These are phyloP conservation scores for Phortica okadai DNA, from an alignment of 2,888 invertebrate species.

Conservation along the genomic window DNA sequence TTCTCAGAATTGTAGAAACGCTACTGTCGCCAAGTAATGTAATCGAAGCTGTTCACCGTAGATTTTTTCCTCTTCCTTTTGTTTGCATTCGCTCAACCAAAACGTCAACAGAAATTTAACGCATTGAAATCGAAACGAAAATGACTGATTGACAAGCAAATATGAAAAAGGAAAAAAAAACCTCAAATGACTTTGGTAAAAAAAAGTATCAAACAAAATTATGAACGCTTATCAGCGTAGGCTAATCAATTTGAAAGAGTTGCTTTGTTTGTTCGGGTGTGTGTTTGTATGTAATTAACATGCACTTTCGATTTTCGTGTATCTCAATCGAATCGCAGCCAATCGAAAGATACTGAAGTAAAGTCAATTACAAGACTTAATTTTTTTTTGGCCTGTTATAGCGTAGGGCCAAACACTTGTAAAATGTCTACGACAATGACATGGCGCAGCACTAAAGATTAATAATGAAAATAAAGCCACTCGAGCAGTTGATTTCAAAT, in stretches of 20 bases:
- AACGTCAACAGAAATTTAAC: constrained; percentile 36
- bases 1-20: constrained; percentile 21
- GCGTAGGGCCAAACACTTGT: neutral
- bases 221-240: constrained; percentile 15
- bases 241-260: neutral
- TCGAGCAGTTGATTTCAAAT: neutral
- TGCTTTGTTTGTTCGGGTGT: neutral
- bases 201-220: constrained; percentile 14
- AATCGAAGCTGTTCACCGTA: constrained; percentile 18
- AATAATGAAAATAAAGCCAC: neutral
- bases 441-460: neutral
- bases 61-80: neutral
- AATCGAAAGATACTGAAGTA: neutral
- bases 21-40: constrained; percentile 28
- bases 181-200: neutral
- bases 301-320: constrained; percentile 69
- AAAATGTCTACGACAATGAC: neutral
- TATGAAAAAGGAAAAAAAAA: constrained; percentile 5
- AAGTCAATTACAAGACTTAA: constrained; percentile 1
- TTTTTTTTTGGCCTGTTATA: neutral
- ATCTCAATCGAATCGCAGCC: neutral
- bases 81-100: constrained; percentile 34
- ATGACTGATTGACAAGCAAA: constrained; percentile 29
- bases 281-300: constrained; percentile 63
- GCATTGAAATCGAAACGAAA: constrained; percentile 21